Evolutionary conservation across 2,888 invertebrate genomes (phyloP), one percentile per base, ranked within the genome.

Genomic region (Conistra vaccinii): DNA sequence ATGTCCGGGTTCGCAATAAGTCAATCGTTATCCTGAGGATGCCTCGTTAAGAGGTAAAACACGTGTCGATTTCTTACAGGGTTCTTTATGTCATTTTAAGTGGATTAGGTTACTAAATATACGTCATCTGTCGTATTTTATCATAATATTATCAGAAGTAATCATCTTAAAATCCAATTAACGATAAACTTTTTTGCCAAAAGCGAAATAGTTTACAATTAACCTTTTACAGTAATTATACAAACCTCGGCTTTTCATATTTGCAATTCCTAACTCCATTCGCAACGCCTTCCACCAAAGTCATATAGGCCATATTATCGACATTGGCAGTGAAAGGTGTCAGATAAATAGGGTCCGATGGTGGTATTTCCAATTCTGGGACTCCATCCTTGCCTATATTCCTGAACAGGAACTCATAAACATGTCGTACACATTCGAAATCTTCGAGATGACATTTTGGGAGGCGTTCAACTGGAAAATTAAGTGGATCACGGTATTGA

Each of bases 201-300:
- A 10, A 26, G 9, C 20, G 20, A 45, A 7, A 9, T 29, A 45
- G 29, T 45, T 45, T 63, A 32, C 23, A 32, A 66, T 55, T 1
- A 35, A 23, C 7, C 14, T 45, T 7, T 65, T 23, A 29, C 45
- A 29, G 9, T 32, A 14, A 23, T 29, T 48, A 3, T 23, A 65
- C 53, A 23, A 29, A 32, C 93, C 76, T 76, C 74, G 89, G 90
- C 53, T 84, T 88, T 65, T 91, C 77, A 67, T 93, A 87, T 0
- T 85, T 66, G 67, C 93, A 93, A 26, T 89, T 86, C 51, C 88
- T 91, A 5, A 92, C 70, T 4, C 93, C 94, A 57, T 88, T 91
- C 0, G 80, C 90, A 1, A 85, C 73, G n/a, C 91, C 93, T 12
- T 93, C 90, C 3, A 87, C 70, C 32, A 93, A n/a, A 0, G 89